phyloP scores from a whole-genome alignment of 2,888 invertebrate genomes.

The Oegoconia quadripuncta region DNA sequence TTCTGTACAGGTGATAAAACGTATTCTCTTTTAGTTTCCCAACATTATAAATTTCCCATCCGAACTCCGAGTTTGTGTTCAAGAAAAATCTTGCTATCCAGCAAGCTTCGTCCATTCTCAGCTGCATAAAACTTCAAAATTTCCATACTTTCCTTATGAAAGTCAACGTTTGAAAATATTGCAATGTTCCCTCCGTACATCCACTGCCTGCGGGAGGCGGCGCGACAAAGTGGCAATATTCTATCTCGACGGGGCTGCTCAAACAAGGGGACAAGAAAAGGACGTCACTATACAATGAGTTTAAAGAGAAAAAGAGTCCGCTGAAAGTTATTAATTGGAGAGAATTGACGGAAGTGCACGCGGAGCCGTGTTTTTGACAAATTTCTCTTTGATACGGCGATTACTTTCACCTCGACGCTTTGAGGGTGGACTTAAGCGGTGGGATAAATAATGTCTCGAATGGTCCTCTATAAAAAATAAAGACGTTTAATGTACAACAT shows the following conservation, averaged over 20 bases:
- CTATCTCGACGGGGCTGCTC: slow-evolving; percentile 74
- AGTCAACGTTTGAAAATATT: slow-evolving; percentile 57
- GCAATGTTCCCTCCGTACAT: slow-evolving; percentile 63
- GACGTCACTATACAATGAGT: slow-evolving; percentile 32
- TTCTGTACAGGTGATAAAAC: too few relatives aligned
- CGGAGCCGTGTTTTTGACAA: slow-evolving; percentile 76
- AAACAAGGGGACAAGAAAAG: slow-evolving; percentile 67
- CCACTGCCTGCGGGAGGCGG: slow-evolving; percentile 67
- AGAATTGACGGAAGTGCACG: slow-evolving; percentile 76
- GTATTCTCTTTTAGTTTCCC: too few relatives aligned
- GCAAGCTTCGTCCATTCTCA: slow-evolving; percentile 23
- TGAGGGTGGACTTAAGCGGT: slow-evolving; percentile 39
- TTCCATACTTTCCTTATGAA: slow-evolving; percentile 48
- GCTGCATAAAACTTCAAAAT: slow-evolving; percentile 46
- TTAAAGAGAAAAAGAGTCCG: slow-evolving; percentile 36
- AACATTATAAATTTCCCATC: too few relatives aligned
- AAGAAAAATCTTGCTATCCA: not conserved
- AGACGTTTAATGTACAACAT: slow-evolving; percentile 24
- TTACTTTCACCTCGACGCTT: slow-evolving; percentile 74
- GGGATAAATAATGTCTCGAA: slow-evolving; percentile 42
- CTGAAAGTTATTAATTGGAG: slow-evolving; percentile 72
- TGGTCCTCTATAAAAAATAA: slow-evolving; percentile 30
- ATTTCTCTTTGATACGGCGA: slow-evolving; percentile 77
- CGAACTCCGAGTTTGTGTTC: not conserved
- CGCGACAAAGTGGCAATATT: slow-evolving; percentile 79